Base-by-base conservation (phyloP, 2,888 invertebrate genomes). In the Noctua fimbriata region DNA sequence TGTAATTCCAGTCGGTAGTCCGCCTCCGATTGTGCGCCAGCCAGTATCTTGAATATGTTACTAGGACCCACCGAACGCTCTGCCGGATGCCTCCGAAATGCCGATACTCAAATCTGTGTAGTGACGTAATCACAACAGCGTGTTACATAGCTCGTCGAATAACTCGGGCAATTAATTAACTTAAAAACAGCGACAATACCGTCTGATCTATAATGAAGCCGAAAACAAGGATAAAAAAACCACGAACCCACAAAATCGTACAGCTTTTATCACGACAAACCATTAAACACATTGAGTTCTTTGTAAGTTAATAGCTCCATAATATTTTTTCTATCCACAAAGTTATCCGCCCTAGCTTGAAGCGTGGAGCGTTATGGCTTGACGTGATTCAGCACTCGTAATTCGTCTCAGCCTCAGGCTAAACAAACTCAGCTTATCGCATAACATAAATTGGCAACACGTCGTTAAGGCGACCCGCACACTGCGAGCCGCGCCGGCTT, bases 351-450 rank as follows among this genome's bases (percentile, higher is more conserved):
- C 88, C 85, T 74, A 76, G 86, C 79, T 84, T 70, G 87, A 84
- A 89, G 87, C 88, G 91, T 90, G 88, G 90, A 91, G 88, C 91
- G 88, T 91, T 91, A 92, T 91, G 87, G 91, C 92, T 87, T 92
- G 92, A 91, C 85, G 85, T 92, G 94, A 93, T 93, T 94, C 93
- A 92, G 91, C 92, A 91, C 89, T 92, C 92, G 93, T 94, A 94
- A 95, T 93, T 93, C 93, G 93, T 93, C 92, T 93, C 91, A 90
- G 93, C 94, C 94, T 92, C 91, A 92, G 93, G 95, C 95, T 93
- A 95, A 96, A 96, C 96, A 95, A 96, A 95, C 94, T 95, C 93
- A 92, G 96, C 96, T 96, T 97, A 97, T 97, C 96, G 95, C 94
- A 91, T 91, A 92, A 95, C 94, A 96, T 96, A 97, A 96, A 96